Evolutionary conservation across 2,113 vertebrate species (phyloP).

Genomic region (Varanus komodoensis): DNA sequence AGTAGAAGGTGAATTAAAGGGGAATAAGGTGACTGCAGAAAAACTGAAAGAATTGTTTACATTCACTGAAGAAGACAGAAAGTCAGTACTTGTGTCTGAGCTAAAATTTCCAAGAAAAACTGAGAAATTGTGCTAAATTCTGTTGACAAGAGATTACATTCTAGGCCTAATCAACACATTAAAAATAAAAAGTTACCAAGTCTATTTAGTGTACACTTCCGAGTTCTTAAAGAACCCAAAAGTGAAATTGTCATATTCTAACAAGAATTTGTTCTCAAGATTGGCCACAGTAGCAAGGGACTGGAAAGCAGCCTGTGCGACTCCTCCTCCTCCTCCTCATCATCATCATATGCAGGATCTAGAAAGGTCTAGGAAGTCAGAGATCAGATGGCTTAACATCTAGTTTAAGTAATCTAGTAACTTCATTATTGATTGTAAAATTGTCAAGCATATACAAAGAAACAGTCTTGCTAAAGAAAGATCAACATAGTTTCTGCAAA

Average conservation of each 20-base stretch:
- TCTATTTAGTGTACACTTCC: not conserved
- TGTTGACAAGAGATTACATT: not conserved
- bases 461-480: not conserved
- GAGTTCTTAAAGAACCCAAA: not conserved
- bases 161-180: not conserved
- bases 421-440: too few species aligned
- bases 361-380: not conserved
- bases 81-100: not conserved
- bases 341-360: too few species aligned
- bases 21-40: not conserved
- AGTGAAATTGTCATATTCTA: not conserved
- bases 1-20: not conserved
- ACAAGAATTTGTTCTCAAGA: not conserved
- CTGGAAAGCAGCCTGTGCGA: not conserved
- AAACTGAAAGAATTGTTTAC: not conserved
- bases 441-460: not conserved
- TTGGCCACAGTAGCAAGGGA: not conserved
- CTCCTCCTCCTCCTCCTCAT: too few species aligned
- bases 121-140: not conserved
- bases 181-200: not conserved
- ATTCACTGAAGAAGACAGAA: not conserved
- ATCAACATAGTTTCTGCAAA: not conserved
- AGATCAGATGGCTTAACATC: too few species aligned
- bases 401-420: too few species aligned
- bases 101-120: not conserved